These are phyloP conservation scores for Sialia sialis DNA, from an alignment of 2,113 vertebrate genomes.

Conservation along the genomic window DNA sequence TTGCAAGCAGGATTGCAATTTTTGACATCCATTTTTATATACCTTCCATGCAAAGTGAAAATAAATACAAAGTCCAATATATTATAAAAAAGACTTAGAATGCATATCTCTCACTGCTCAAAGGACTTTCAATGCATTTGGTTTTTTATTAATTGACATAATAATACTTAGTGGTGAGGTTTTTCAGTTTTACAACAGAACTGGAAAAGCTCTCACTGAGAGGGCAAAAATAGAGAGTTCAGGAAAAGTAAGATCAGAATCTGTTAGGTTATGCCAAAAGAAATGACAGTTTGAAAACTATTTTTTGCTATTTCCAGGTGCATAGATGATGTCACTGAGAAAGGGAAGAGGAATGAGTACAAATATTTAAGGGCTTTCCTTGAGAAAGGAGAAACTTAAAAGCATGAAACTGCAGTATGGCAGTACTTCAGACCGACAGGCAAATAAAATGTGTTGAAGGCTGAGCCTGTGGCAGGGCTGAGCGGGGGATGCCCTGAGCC, in stretches of 20 bases:
- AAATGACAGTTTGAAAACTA: background rate
- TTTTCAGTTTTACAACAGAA: background rate
- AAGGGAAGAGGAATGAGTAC: background rate
- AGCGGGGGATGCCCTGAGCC: no score
- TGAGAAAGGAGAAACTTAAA: background rate
- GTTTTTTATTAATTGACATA: background rate
- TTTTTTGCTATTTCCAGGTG: background rate
- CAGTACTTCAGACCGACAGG: background rate
- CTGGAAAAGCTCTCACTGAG: background rate
- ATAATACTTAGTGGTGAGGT: background rate
- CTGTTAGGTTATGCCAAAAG: background rate
- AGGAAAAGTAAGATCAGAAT: background rate
- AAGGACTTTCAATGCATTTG: background rate
- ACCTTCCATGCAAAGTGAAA: background rate
- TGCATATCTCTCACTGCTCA: background rate
- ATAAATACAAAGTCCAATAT: background rate
- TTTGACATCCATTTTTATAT: background rate
- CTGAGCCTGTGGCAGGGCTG: no score
- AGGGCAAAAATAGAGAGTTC: background rate
- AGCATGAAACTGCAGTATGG: background rate
- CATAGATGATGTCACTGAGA: background rate
- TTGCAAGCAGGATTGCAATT: background rate
- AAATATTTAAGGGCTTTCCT: background rate
- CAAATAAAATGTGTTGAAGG: background rate
- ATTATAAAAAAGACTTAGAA: background rate